Percentiles rank a stretch among this genome's conserved stretches.
These are phyloP conservation scores for Cantharis flavilabris DNA, from an alignment of 2,888 invertebrate genomes.

Conservation along the genomic window DNA sequence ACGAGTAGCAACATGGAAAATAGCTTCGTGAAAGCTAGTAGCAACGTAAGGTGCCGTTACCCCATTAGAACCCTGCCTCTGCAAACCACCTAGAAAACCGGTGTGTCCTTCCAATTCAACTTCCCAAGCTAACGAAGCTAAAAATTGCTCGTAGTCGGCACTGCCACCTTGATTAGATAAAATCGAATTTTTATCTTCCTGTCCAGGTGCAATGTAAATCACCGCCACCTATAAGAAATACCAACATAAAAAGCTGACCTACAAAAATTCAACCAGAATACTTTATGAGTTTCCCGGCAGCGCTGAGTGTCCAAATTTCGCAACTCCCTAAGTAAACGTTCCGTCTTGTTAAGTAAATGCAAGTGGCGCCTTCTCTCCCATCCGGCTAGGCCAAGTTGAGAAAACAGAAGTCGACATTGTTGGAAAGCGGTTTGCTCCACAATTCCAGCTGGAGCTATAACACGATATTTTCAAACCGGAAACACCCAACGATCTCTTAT, in stretches of 20 bases:
- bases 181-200: slow-evolving; percentile 95
- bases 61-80: slow-evolving; percentile 88
- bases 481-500: background rate
- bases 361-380: slow-evolving; percentile 87
- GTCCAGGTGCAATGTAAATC: slow-evolving; percentile 96
- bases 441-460: slow-evolving; percentile 24
- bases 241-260: background rate
- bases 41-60: slow-evolving; percentile 94
- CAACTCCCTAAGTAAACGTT: slow-evolving; percentile 86
- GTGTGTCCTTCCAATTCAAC: slow-evolving; percentile 93
- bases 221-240: slow-evolving; percentile 72
- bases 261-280: slow-evolving; percentile 27
- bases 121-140: slow-evolving; percentile 76
- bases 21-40: slow-evolving; percentile 88
- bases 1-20: slow-evolving; percentile 97
- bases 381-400: slow-evolving; percentile 87
- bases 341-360: slow-evolving; percentile 85
- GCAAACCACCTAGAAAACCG: slow-evolving; percentile 92
- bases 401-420: slow-evolving; percentile 85
- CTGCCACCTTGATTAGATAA: slow-evolving; percentile 90
- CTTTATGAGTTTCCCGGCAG: slow-evolving; percentile 91
- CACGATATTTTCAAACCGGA: background rate
- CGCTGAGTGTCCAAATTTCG: slow-evolving; percentile 90
- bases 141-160: slow-evolving; percentile 83
- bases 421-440: slow-evolving; percentile 66